Evolutionary conservation across 2,888 invertebrate species (phyloP), one percentile per base, ranked within the genome.

Genomic region (Aphidoletes aphidimyza): DNA sequence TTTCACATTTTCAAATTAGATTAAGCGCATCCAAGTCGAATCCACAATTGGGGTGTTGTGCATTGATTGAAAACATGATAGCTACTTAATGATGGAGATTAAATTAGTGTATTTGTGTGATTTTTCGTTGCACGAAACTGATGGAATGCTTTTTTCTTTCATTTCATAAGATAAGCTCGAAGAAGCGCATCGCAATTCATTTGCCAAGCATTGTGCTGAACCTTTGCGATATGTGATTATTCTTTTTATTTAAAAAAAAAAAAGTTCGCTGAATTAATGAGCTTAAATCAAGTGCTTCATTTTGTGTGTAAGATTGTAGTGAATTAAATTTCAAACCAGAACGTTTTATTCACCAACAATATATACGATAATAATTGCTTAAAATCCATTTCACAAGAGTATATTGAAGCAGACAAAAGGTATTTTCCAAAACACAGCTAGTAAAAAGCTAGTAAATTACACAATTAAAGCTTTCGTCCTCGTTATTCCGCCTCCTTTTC

Each of bases 21-120:
- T 42, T 42, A 42, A 42, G 42, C 42, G 42, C 42, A 9, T 42
- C 42, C 8, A 6, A 42, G 42, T 14, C 42, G 42, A n/a, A n/a
- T n/a, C n/a, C n/a, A n/a, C 42, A 42, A 42, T 42, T 42, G 42
- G n/a, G 3, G 49, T 49, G 3, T 54, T 5, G 22, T 54, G 54
- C 54, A 54, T 54, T 54, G 54, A 54, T 22, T 54, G 54, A 54
- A 26, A 54, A 42, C 42, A 42, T 42, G 42, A 42, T 42, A 42
- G 42, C 42, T 42, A 42, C 42, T 42, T 42, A 42, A 42, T 42
- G 42, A 42, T 42, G 42, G 42, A 42, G 42, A 14, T 54, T 54
- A 54, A 54, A 54, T 54, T 54, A 26, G 54, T 54, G 5, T 54
- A 26, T 22, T 54, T 54, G n/a, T 11, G 54, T 54, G 54, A 54